Base-by-base conservation (phyloP, 2,888 invertebrate genomes). In the Hanleya hanleyi region DNA sequence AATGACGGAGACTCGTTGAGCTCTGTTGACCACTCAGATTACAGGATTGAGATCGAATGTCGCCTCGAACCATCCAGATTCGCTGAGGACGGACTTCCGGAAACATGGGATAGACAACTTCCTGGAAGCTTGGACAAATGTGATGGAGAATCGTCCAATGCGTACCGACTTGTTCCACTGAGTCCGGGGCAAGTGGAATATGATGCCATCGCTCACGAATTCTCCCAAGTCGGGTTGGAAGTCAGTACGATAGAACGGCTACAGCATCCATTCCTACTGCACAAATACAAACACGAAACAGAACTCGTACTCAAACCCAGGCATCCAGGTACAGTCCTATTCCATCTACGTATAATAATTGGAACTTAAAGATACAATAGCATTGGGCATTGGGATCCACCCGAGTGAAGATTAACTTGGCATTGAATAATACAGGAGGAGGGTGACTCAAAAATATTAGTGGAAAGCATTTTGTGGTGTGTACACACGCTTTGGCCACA, bases 81-180 rank as follows among this genome's bases (percentile, higher is more conserved):
- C 26, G 68, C 71, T 68, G 50, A 65, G 0, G 50, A 70, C 51
- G 77, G 77, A 5, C 64, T 78, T 41, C 80, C 80, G n/a, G 61
- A 69, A 26, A 78, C 77, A 41, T 80, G 80, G 80, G 68, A 75
- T n/a, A n/a, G n/a, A n/a, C n/a, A n/a, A n/a, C n/a, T n/a, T n/a
- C n/a, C n/a, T n/a, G n/a, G n/a, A n/a, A n/a, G n/a, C 47, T 37
- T 38, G 18, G 35, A 26, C 7, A 49, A 29, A 47, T 62, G 67
- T 15, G 49, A 35, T 3, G n/a, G 12, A 4, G 35, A n/a, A 0
- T 26, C 51, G 15, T 22, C 37, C 12, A 5, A 6, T 15, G 12
- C 51, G 22, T 73, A 70, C 61, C 22, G 37, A 26, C 32, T 75
- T 38, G 36, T 75, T 9, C 37, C 37, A 15, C 47, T 77, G 22